phyloP scores from a whole-genome alignment of 1,140 invertebrate genomes.

The Drosophila kikkawai region DNA sequence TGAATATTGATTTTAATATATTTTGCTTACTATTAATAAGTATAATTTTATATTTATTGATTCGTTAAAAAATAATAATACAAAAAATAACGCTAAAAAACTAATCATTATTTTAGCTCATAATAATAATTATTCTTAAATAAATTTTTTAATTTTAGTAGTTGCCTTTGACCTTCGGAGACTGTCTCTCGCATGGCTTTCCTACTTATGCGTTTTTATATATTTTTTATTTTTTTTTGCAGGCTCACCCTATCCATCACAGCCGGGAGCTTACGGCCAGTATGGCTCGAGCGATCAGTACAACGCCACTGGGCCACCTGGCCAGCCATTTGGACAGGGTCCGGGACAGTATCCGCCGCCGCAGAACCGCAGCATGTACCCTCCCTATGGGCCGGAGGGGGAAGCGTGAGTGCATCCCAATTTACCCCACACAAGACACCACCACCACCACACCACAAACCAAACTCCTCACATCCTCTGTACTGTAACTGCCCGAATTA shows the following conservation, averaged over 20 bases:
- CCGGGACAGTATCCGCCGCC: constrained; percentile 89
- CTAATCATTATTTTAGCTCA: too few relatives aligned
- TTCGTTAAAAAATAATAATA: too few relatives aligned
- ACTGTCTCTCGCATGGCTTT: neutral
- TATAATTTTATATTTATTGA: too few relatives aligned
- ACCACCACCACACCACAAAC: constrained; percentile 24
- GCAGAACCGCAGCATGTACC: constrained; percentile 89
- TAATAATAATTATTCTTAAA: neutral
- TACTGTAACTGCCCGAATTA: constrained; percentile 48
- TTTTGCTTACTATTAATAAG: too few relatives aligned
- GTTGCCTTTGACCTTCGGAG: neutral
- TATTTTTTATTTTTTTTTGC: constrained; percentile 25
- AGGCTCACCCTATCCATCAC: constrained; percentile 86
- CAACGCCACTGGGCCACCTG: constrained; percentile 85
- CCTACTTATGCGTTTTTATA: neutral
- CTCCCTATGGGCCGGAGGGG: constrained; percentile 90
- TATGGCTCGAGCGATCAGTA: constrained; percentile 85
- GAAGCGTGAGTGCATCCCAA: constrained; percentile 82
- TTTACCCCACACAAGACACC: constrained; percentile 26
- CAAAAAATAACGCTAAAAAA: too few relatives aligned
- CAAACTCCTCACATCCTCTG: constrained; percentile 19
- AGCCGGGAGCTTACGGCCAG: constrained; percentile 85
- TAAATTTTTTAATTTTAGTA: neutral
- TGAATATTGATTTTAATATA: too few relatives aligned
- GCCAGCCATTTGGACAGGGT: constrained; percentile 87